These are phyloP conservation scores for Octonoba sinensis DNA, from an alignment of 2,888 invertebrate species.

Conservation along the genomic window DNA sequence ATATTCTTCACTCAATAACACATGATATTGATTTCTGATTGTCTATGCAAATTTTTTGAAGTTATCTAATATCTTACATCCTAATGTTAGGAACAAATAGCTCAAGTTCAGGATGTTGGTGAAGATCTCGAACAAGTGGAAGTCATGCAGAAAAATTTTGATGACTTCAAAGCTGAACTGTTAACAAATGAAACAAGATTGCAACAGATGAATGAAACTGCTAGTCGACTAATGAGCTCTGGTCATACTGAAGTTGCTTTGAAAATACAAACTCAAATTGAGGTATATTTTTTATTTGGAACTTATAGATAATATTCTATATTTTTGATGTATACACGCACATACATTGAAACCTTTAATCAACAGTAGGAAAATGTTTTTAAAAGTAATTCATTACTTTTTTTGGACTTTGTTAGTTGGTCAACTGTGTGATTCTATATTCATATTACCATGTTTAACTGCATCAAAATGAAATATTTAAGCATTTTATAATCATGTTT, in stretches of 20 bases:
- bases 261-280: conserved; percentile 98
- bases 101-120: conserved; percentile 95
- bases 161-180: conserved; percentile 97
- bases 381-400: background rate
- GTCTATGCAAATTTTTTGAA: no score
- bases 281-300: conserved; percentile 73
- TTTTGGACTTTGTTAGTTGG: no score
- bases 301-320: background rate
- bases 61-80: no score
- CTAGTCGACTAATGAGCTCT: conserved; percentile 94
- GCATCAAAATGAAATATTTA: no score
- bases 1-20: no score
- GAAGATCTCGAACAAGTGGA: conserved; percentile 99
- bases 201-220: conserved; percentile 99
- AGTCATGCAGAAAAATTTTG: conserved; percentile 99
- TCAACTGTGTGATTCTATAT: no score
- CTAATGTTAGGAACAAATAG: conserved; percentile 84
- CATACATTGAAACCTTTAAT: no score
- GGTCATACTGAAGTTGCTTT: conserved; percentile 99
- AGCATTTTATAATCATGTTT: no score
- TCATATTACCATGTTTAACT: no score
- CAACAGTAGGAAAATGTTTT: background rate
- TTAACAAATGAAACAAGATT: conserved; percentile 97
- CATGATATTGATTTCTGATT: no score
- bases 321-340: background rate